Conservation (phyloP, 2,888 invertebrate genomes). For the Calliopum simillimum region DNA sequence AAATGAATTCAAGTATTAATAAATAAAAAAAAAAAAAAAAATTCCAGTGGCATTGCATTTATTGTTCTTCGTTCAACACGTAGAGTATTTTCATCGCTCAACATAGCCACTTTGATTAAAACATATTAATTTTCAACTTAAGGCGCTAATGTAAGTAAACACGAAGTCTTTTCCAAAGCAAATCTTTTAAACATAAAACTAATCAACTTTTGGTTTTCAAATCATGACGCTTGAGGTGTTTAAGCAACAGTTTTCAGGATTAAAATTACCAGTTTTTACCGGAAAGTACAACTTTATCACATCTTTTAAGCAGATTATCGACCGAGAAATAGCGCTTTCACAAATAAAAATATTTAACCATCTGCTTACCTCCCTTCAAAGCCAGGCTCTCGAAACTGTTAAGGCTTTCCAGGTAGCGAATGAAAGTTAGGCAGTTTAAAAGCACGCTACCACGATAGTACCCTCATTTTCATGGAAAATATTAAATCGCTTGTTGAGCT, state of each 20-base stretch:
- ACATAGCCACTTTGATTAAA: no score
- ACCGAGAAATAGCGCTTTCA: slow-evolving; percentile 4
- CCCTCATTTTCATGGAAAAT: slow-evolving; percentile 35
- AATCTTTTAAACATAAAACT: no score
- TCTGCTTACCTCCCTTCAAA: slow-evolving; percentile 8
- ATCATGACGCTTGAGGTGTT: no score
- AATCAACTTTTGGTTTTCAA: no score
- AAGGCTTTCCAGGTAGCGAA: slow-evolving; percentile 36
- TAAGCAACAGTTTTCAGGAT: neutral
- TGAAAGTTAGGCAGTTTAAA: slow-evolving; percentile 31
- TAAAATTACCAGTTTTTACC: slow-evolving; percentile 1
- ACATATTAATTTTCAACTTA: no score
- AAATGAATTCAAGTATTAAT: no score
- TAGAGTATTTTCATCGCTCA: no score
- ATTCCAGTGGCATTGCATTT: no score
- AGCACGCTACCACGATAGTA: slow-evolving; percentile 34
- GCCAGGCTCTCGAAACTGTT: slow-evolving; percentile 23
- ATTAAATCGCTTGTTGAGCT: slow-evolving; percentile 27
- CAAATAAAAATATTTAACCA: slow-evolving; percentile 18
- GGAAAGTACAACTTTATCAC: slow-evolving; percentile 21
- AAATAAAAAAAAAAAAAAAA: no score
- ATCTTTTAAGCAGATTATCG: slow-evolving; percentile 9
- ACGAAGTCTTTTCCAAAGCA: no score
- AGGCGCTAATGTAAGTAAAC: no score
- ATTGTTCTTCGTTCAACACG: no score